Evolutionary conservation across 2,797 vertebrate species (phyloP).

Genomic region (Dendrocincla fuliginosa): DNA sequence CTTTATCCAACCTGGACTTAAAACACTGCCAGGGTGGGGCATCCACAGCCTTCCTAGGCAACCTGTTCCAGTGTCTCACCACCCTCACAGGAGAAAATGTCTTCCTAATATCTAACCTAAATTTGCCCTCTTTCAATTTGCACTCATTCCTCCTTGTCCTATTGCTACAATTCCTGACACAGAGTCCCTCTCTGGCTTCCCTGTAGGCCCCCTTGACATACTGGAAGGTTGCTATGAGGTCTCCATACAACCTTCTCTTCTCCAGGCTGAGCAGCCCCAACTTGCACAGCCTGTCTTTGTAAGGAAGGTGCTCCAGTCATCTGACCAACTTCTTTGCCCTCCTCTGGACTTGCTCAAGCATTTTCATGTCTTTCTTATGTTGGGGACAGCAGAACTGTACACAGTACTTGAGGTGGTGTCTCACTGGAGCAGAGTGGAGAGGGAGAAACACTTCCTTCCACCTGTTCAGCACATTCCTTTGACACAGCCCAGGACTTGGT

Average conservation of each 20-base stretch:
- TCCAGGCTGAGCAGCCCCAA: background rate
- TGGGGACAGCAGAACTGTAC: background rate
- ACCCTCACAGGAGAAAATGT: background rate
- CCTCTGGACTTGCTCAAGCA: background rate
- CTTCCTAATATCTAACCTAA: background rate
- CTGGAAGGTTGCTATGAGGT: background rate
- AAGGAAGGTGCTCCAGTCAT: background rate
- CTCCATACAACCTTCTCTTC: background rate
- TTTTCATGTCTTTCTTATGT: background rate
- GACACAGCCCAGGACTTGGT: background rate
- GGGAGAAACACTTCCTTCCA: background rate
- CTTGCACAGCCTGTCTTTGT: background rate
- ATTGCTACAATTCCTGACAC: accelerated
- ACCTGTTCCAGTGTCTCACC: background rate
- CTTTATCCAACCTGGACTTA: background rate
- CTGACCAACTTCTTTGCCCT: background rate
- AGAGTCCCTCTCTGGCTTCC: background rate
- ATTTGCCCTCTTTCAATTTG: background rate
- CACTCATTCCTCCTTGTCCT: background rate
- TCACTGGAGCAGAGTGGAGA: background rate
- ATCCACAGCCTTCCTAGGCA: background rate
- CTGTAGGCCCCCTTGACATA: background rate
- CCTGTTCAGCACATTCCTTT: background rate
- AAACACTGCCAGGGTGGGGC: background rate
- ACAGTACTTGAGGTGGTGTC: background rate